A percentile compares a stretch with the other conserved stretches of the same genome.
Conservation (phyloP, 2,888 invertebrate genomes). For the Raillietiella orientalis region DNA sequence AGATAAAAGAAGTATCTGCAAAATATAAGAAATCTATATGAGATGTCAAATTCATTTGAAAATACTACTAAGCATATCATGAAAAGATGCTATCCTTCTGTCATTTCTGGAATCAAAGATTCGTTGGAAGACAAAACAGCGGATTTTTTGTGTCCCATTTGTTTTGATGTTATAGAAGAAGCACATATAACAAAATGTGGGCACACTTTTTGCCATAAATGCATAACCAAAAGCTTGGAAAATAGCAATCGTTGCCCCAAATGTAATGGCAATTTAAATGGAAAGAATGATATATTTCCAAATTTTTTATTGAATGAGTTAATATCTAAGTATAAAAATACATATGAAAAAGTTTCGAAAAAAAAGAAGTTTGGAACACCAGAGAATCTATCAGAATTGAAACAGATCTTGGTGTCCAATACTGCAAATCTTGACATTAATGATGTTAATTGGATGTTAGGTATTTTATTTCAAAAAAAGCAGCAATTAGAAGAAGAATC, state of each 20-base stretch:
- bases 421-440: conserved; percentile 23
- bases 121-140: conserved; percentile 4
- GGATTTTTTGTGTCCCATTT: conserved; percentile 33
- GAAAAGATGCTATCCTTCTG: too few species aligned
- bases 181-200: conserved; percentile 73
- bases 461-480: conserved; percentile 40
- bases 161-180: conserved; percentile 58
- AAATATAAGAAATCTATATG: too few species aligned
- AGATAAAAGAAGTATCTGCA: too few species aligned
- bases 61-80: too few species aligned
- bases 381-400: conserved; percentile 9
- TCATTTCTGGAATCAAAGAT: too few species aligned
- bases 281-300: conserved; percentile 37
- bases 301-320: conserved; percentile 56
- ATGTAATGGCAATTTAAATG: conserved; percentile 35
- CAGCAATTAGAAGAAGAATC: conserved; percentile 46
- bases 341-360: conserved; percentile 8
- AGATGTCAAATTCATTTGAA: too few species aligned
- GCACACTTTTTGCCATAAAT: conserved; percentile 60
- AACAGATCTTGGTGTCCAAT: conserved; percentile 5
- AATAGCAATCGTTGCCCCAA: conserved; percentile 39
- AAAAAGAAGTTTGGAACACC: conserved; percentile 8
- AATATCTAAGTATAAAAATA: conserved; percentile 25
- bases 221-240: conserved; percentile 33
- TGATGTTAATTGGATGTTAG: conserved; percentile 48